Evolutionary conservation across 2,113 vertebrate genomes (phyloP), one percentile per base, ranked within the genome.

Genomic region (Pseudopodoces humilis): DNA sequence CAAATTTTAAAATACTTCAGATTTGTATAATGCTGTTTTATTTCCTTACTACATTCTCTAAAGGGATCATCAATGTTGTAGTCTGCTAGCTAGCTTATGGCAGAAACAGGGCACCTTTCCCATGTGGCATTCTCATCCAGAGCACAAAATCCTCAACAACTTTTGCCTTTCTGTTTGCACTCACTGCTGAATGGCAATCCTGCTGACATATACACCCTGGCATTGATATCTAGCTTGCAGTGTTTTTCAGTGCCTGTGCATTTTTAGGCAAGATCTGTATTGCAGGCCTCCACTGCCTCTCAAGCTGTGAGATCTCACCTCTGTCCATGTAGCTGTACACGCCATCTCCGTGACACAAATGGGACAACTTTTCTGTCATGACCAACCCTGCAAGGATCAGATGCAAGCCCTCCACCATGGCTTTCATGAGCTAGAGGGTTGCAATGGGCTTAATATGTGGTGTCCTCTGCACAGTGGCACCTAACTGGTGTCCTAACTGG

Each of bases 271-370:
- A 56, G 58, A 47, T 56, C 75, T 75, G 3, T 58, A 35, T 10
- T 49, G 49, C 30, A 90, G 14, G 18, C 9, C 41, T 56, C 52
- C 1, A 2, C 33, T 58, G 70, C 62, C 41, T 68, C 49, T 87
- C 70, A 70, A 0, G 49, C 21, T 93, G 35, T 9, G 55, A 71
- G 47, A 50, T 87, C 47, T 87, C 58, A 47, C 56, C 16, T 82
- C 49, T 68, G 49, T 21, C 47, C 0, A 0, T 24, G 30, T 27
- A 60, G 43, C 19, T 78, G 63, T 24, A 64, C 27, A 70, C 0
- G 1, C 35, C 46, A 56, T 19, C 21, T 80, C 31, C 0, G 1
- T 14, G 58, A 69, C 21, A 63, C 23, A 67, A 90, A 64, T 23
- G 22, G 15, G 46, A 74, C 27, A 56, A 21, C 33, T 92, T 63